Percentiles rank a stretch among this genome's conserved stretches.
These are phyloP conservation scores for Ceuthmochares aereus DNA, from an alignment of 2,113 vertebrate genomes.

Conservation along the genomic window DNA sequence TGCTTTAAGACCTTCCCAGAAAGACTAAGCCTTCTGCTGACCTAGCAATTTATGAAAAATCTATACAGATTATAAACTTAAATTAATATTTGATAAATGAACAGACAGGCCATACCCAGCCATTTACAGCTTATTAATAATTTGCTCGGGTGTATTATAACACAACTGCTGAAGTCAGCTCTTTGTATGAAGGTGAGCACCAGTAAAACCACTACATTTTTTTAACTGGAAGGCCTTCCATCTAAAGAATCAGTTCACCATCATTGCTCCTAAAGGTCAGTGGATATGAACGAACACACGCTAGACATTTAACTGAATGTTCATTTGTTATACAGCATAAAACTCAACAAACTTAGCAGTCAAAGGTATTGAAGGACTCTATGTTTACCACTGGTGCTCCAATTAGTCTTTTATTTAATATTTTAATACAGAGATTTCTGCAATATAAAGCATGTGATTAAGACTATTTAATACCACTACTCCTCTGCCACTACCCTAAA, in stretches of 20 bases:
- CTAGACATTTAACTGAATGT: neutral
- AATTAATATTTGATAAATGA: conserved; percentile 21
- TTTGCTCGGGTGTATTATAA: neutral
- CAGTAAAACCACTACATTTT: neutral
- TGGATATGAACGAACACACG: neutral
- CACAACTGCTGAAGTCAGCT: neutral
- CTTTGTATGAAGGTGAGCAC: neutral
- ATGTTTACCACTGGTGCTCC: neutral
- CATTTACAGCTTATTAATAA: conserved; percentile 21
- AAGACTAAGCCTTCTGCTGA: conserved; percentile 5
- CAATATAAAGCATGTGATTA: neutral
- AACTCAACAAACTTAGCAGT: neutral
- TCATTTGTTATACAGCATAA: neutral
- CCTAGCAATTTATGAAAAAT: neutral
- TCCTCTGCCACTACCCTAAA: neutral
- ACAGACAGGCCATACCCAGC: neutral
- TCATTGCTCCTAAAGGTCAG: neutral
- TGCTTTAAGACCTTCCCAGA: conserved; percentile 7
- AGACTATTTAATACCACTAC: neutral
- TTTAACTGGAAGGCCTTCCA: neutral
- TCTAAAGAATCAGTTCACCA: neutral
- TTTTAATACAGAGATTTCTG: neutral
- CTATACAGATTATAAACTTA: neutral
- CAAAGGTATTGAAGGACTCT: neutral
- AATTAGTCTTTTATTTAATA: neutral